These are phyloP conservation scores for Narcine bancroftii DNA, from an alignment of 2,113 vertebrate genomes.

Conservation along the genomic window DNA sequence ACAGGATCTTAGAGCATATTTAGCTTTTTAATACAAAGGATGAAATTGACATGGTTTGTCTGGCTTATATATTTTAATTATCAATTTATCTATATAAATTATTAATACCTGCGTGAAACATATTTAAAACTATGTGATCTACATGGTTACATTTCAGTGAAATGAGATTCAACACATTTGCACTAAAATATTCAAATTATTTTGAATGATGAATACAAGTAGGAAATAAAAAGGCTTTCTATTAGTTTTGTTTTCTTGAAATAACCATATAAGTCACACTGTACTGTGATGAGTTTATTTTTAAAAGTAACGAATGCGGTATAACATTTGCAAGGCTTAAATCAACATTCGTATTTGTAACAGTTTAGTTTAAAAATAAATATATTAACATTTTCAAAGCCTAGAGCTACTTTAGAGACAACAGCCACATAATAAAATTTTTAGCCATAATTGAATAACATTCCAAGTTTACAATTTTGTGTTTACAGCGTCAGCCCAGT, in stretches of 20 bases:
- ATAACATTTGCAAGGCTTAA: not conserved
- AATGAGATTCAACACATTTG: not conserved
- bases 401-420: not conserved
- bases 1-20: not conserved
- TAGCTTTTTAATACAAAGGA: not conserved
- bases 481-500: constrained; percentile 75
- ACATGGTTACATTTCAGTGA: not conserved
- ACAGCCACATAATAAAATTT: not conserved
- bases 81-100: not conserved
- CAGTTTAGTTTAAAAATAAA: not conserved
- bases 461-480: constrained; percentile 10
- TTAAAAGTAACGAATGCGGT: not conserved
- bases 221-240: not conserved
- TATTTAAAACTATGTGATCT: not conserved
- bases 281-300: not conserved
- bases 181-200: not conserved
- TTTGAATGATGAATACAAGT: not conserved
- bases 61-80: not conserved
- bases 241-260: not conserved
- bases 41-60: not conserved
- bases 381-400: not conserved
- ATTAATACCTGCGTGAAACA: not conserved
- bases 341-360: not conserved
- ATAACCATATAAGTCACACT: not conserved
- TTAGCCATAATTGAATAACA: not conserved